Evolutionary conservation across 2,888 invertebrate genomes (phyloP).

Genomic region (Gasteruption jaculator): DNA sequence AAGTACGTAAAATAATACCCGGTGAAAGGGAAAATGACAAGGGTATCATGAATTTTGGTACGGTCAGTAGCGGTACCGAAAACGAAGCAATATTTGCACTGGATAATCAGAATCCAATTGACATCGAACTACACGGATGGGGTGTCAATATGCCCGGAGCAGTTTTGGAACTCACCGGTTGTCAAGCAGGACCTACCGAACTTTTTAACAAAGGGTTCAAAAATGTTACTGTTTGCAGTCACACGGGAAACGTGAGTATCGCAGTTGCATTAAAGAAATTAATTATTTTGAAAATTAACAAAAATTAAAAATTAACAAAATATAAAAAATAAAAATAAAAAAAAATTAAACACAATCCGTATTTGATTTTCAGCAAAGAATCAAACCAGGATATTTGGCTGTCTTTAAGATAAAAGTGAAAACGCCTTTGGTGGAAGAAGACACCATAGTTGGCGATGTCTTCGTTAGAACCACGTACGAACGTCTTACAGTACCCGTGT

Average conservation of each 20-base stretch:
- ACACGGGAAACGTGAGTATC: conserved; percentile 42
- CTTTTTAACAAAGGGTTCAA: conserved; percentile 42
- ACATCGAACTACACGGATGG: conserved; percentile 61
- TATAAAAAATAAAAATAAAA: conserved; percentile 2
- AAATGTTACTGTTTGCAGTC: conserved; percentile 45
- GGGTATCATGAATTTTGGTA: conserved; percentile 60
- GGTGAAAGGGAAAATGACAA: conserved; percentile 41
- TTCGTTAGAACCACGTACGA: conserved; percentile 71
- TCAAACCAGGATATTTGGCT: conserved; percentile 62
- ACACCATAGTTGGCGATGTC: conserved; percentile 64
- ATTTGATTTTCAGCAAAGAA: conserved; percentile 52
- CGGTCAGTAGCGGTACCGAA: conserved; percentile 61
- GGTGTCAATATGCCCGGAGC: conserved; percentile 60
- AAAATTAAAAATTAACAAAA: background rate
- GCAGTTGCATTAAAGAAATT: background rate
- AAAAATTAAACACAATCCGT: background rate
- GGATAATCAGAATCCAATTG: conserved; percentile 72
- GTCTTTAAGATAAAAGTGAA: conserved; percentile 69
- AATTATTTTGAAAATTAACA: background rate
- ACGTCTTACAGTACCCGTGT: conserved; percentile 66
- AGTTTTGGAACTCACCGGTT: conserved; percentile 60
- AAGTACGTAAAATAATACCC: conserved; percentile 53
- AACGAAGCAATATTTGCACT: conserved; percentile 70
- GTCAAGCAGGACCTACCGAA: conserved; percentile 54
- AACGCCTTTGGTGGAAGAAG: conserved; percentile 65